Evolutionary conservation across 1,140 invertebrate species (phyloP).

Genomic region (Trichomalopsis sarcophagae): DNA sequence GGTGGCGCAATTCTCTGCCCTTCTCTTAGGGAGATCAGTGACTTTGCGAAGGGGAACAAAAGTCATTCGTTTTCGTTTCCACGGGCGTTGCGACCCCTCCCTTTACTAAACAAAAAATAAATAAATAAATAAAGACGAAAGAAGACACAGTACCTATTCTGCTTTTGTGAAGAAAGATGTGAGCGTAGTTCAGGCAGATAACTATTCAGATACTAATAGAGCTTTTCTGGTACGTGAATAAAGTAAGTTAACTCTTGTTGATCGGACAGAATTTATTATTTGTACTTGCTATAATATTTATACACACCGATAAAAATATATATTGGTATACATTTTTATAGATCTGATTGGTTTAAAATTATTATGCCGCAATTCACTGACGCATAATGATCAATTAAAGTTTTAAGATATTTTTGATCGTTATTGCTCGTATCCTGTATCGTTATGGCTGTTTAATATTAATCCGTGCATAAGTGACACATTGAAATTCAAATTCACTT

Average conservation of each 20-base stretch:
- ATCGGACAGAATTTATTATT: too few relatives aligned
- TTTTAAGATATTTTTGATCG: too few relatives aligned
- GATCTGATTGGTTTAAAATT: too few relatives aligned
- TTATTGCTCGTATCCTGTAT: too few relatives aligned
- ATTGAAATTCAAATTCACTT: too few relatives aligned
- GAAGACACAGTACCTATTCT: not conserved
- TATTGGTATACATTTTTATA: too few relatives aligned
- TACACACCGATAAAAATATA: too few relatives aligned
- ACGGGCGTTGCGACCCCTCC: not conserved
- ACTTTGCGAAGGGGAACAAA: conserved; percentile 25
- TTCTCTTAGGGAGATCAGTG: conserved; percentile 2
- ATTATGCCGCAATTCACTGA: too few relatives aligned
- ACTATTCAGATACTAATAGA: not conserved
- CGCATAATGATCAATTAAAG: too few relatives aligned
- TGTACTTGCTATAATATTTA: too few relatives aligned
- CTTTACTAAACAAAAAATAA: not conserved
- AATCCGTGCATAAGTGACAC: too few relatives aligned
- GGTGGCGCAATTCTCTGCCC: conserved; percentile 17
- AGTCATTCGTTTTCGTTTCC: conserved; percentile 58
- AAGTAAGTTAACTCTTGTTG: not conserved
- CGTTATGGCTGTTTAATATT: too few relatives aligned
- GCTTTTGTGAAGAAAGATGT: not conserved
- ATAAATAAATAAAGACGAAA: not conserved
- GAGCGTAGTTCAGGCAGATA: not conserved
- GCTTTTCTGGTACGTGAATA: not conserved